Conservation (phyloP, 2,888 invertebrate species). For the Leucania comma region DNA sequence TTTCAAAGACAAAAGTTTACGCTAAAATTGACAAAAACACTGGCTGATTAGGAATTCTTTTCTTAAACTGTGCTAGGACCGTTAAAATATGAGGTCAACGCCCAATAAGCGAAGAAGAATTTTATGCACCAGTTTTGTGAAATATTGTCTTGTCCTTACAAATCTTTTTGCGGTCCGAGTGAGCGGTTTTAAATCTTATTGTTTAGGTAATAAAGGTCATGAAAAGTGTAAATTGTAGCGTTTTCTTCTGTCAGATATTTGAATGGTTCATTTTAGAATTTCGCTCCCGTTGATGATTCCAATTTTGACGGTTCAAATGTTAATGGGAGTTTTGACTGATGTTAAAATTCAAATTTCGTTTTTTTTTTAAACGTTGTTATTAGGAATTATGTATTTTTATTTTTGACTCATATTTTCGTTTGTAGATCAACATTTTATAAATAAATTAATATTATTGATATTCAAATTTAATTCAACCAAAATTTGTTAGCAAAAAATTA, state of each 20-base stretch:
- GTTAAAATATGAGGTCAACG: slow-evolving; percentile 81
- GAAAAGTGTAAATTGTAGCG: background rate
- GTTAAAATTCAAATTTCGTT: background rate
- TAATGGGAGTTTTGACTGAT: slow-evolving; percentile 50
- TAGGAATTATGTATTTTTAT: too few species aligned
- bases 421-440: too few species aligned
- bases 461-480: too few species aligned
- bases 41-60: slow-evolving; percentile 79
- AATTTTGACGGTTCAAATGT: slow-evolving; percentile 63
- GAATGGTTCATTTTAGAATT: slow-evolving; percentile 70
- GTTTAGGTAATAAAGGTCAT: background rate
- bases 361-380: background rate
- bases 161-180: slow-evolving; percentile 32
- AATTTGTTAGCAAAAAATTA: too few species aligned
- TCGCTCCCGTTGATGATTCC: slow-evolving; percentile 62
- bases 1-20: slow-evolving; percentile 59
- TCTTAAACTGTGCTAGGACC: slow-evolving; percentile 76
- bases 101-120: slow-evolving; percentile 75
- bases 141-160: slow-evolving; percentile 69
- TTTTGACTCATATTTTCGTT: too few species aligned
- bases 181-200: slow-evolving; percentile 39
- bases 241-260: slow-evolving; percentile 50
- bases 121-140: slow-evolving; percentile 86
- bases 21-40: slow-evolving; percentile 68
- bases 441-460: too few species aligned